Evolutionary conservation across 2,797 vertebrate species (phyloP).

Genomic region (Falco naumanni): DNA sequence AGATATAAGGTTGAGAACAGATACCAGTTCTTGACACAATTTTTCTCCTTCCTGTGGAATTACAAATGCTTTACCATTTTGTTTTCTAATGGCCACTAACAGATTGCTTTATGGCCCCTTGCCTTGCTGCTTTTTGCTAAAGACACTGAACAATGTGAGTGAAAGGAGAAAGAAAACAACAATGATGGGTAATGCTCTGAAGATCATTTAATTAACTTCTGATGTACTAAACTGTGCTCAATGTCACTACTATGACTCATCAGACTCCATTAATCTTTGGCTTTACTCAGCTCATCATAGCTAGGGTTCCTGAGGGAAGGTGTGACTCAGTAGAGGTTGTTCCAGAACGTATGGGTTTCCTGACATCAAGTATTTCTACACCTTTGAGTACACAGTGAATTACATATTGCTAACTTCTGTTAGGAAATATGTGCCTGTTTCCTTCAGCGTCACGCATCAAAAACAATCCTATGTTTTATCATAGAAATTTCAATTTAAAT

Average conservation of each 20-base stretch:
- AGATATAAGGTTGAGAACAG: background rate
- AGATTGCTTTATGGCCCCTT: background rate
- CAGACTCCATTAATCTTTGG: background rate
- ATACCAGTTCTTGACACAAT: background rate
- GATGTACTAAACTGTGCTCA: background rate
- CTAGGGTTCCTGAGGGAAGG: background rate
- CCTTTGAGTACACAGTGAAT: background rate
- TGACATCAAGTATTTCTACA: background rate
- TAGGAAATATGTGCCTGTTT: background rate
- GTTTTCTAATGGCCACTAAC: background rate
- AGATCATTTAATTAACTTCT: background rate
- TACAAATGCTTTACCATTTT: background rate
- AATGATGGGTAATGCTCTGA: background rate
- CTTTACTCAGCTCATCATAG: background rate
- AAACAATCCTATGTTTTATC: background rate
- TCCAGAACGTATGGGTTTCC: background rate
- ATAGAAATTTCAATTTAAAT: background rate
- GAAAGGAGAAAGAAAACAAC: background rate
- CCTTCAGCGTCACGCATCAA: background rate
- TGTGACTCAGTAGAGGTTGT: background rate
- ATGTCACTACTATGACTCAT: background rate
- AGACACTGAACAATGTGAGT: background rate
- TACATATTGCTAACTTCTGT: background rate
- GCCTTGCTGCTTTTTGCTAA: background rate
- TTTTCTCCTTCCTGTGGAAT: background rate